Conservation (phyloP, 1,140 invertebrate species). For the Babylonia areolata region DNA sequence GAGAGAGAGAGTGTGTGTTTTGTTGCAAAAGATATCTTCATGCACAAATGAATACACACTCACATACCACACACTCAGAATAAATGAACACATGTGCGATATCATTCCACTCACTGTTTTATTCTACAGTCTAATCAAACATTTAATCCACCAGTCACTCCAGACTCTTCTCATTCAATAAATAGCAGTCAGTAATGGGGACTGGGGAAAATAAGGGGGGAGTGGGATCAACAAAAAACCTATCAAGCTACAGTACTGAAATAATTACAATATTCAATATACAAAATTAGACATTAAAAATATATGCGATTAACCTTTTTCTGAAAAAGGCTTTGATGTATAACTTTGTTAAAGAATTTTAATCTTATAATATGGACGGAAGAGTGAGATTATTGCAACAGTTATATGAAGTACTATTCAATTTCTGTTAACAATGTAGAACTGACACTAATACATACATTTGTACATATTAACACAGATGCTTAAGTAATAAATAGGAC, state of each 20-base stretch:
- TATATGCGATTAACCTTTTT: too few species aligned
- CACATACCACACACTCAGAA: neutral
- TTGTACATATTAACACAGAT: too few species aligned
- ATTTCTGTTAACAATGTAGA: too few species aligned
- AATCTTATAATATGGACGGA: neutral
- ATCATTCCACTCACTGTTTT: constrained; percentile 3
- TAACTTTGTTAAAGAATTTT: neutral
- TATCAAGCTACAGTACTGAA: too few species aligned
- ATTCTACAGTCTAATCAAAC: neutral
- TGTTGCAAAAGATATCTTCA: neutral
- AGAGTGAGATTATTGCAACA: neutral
- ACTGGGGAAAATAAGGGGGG: neutral
- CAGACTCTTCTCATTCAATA: neutral
- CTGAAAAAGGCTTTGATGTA: neutral
- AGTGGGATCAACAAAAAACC: too few species aligned
- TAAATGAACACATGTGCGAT: neutral
- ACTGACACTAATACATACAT: too few species aligned
- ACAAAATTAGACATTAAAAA: too few species aligned
- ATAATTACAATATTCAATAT: too few species aligned
- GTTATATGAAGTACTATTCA: too few species aligned
- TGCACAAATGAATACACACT: neutral
- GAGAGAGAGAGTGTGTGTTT: too few species aligned
- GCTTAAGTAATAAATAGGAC: too few species aligned
- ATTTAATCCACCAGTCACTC: neutral
- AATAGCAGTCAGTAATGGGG: too few species aligned